Percentiles rank a stretch among this genome's conserved stretches.
phyloP scores from a whole-genome alignment of 1,140 invertebrate species.

The Luehdorfia chinensis region DNA sequence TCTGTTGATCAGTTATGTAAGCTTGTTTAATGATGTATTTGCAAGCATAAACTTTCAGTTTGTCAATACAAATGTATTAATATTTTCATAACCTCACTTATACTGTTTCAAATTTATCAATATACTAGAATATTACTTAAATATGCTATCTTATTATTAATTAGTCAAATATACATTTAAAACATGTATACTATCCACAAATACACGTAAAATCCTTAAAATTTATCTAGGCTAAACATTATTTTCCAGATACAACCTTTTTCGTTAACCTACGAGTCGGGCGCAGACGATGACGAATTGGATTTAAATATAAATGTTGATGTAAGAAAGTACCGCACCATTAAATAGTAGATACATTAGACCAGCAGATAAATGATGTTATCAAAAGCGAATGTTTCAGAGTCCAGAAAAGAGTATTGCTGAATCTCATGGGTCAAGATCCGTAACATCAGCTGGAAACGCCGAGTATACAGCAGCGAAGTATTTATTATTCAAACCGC shows the following conservation, averaged over 20 bases:
- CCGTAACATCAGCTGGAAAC: constrained; percentile 44
- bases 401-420: constrained; percentile 56
- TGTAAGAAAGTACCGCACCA: constrained; percentile 22
- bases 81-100: too few species aligned
- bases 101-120: too few species aligned
- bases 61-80: too few species aligned
- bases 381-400: constrained; percentile 31
- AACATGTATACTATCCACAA: too few species aligned
- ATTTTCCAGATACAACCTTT: constrained; percentile 34
- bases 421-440: constrained; percentile 61
- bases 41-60: too few species aligned
- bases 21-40: too few species aligned
- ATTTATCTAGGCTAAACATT: too few species aligned
- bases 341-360: neutral
- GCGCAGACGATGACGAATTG: constrained; percentile 41
- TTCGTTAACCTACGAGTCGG: constrained; percentile 48
- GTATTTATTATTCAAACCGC: constrained; percentile 47
- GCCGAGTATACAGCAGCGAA: constrained; percentile 44
- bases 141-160: too few species aligned
- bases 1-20: too few species aligned
- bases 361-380: neutral
- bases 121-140: too few species aligned
- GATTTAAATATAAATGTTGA: constrained; percentile 36
- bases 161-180: too few species aligned
- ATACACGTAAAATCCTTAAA: too few species aligned